Percentiles rank a stretch among this genome's conserved stretches.
Evolutionary conservation across 2,113 vertebrate genomes (phyloP).

Genomic region (Rhabdornis inornatus): DNA sequence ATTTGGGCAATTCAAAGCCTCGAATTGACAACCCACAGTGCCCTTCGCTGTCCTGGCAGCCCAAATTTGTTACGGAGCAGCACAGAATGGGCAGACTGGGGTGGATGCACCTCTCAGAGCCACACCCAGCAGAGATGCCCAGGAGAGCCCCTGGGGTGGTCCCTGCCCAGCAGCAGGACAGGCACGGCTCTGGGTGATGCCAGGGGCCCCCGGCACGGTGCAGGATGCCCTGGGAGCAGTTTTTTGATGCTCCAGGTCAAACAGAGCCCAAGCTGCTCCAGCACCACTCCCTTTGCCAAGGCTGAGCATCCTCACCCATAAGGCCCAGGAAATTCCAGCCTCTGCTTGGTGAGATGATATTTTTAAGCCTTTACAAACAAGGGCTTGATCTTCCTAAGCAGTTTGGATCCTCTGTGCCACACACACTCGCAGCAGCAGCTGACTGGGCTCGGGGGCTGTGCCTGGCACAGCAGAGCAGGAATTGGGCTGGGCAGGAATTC

Average conservation of each 20-base stretch:
- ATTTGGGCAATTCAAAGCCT: not conserved
- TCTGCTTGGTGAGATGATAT: not conserved
- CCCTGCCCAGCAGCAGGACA: not conserved
- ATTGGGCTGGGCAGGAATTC: not conserved
- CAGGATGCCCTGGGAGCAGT: not conserved
- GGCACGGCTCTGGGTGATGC: not conserved
- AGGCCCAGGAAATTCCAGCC: not conserved
- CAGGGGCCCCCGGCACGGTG: not conserved
- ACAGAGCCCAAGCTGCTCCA: not conserved
- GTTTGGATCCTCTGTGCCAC: not conserved
- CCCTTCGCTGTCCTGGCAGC: not conserved
- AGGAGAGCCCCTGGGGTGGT: accelerated
- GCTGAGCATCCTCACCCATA: not conserved
- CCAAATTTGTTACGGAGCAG: accelerated
- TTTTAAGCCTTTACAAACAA: constrained; percentile 41
- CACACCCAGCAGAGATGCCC: not conserved
- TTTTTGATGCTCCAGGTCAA: not conserved
- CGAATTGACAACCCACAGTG: accelerated
- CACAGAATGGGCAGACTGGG: accelerated
- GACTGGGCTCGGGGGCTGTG: not conserved
- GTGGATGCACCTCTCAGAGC: accelerated
- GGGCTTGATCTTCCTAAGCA: constrained; percentile 14
- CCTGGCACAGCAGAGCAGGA: not conserved
- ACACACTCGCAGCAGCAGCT: not conserved
- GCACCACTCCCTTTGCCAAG: not conserved